Evolutionary conservation across 2,797 vertebrate species (phyloP).

Genomic region (Alca torda): DNA sequence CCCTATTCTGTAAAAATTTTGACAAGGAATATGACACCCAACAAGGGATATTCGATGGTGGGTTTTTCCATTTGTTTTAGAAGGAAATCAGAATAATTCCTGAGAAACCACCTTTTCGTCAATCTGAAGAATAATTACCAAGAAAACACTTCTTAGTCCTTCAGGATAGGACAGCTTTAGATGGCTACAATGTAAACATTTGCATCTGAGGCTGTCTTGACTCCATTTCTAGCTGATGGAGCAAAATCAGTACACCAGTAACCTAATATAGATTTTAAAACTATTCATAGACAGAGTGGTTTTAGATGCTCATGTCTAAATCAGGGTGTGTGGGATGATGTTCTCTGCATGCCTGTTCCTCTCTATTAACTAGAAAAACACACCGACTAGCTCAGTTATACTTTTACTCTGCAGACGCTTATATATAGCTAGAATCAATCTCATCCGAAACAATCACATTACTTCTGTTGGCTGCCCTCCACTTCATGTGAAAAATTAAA

Average conservation of each 20-base stretch:
- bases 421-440: background rate
- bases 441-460: background rate
- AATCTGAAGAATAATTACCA: background rate
- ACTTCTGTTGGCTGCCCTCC: fast-evolving
- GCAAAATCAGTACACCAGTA: background rate
- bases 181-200: background rate
- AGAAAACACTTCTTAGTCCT: background rate
- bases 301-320: background rate
- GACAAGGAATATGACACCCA: background rate
- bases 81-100: background rate
- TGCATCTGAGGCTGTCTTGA: background rate
- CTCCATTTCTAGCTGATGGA: background rate
- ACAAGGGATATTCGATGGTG: background rate
- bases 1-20: background rate
- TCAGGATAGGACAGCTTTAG: background rate
- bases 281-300: background rate
- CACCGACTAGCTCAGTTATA: background rate
- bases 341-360: background rate
- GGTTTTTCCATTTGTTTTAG: background rate
- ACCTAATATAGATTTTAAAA: background rate
- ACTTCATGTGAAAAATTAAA: background rate
- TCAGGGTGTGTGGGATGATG: background rate
- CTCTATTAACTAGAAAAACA: background rate
- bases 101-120: background rate
- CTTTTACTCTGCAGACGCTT: background rate